These are phyloP conservation scores for Anaspis maculata DNA, from an alignment of 2,888 invertebrate species.

Conservation along the genomic window DNA sequence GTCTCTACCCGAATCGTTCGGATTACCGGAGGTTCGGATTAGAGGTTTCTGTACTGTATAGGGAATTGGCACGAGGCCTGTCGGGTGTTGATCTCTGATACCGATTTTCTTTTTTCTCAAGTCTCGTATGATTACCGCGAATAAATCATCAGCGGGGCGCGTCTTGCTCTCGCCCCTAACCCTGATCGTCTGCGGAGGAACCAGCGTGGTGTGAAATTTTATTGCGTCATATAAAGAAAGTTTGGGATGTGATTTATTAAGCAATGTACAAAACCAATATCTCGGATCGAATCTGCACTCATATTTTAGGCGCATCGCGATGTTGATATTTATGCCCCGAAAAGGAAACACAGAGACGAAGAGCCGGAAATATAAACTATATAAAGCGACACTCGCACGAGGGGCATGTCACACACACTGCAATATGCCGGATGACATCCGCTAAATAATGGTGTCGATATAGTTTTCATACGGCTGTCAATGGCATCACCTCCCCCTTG, in stretches of 20 bases:
- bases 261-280: constrained; percentile 9
- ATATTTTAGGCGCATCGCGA: constrained; percentile 19
- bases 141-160: constrained; percentile 7
- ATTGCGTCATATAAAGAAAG: constrained; percentile 29
- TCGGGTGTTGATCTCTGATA: no score
- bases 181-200: constrained; percentile 3
- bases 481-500: no score
- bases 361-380: constrained; percentile 16
- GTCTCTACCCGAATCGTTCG: no score
- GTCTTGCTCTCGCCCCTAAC: no score
- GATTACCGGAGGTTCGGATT: constrained; percentile 2
- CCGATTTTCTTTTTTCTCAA: constrained; percentile 2
- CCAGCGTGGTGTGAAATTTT: constrained; percentile 27
- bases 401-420: no score
- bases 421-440: no score
- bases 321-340: constrained; percentile 4
- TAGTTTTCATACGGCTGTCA: no score
- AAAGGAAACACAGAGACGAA: constrained; percentile 10
- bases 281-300: constrained; percentile 16
- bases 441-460: no score
- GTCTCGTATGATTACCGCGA: constrained; percentile 5
- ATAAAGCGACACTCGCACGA: constrained; percentile 1
- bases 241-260: constrained; percentile 14
- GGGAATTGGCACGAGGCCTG: no score
- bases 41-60: no score